Conservation (phyloP, 37 sponge, comb jelly and placozoan species). For the Chondrilla cf. caribensis region DNA sequence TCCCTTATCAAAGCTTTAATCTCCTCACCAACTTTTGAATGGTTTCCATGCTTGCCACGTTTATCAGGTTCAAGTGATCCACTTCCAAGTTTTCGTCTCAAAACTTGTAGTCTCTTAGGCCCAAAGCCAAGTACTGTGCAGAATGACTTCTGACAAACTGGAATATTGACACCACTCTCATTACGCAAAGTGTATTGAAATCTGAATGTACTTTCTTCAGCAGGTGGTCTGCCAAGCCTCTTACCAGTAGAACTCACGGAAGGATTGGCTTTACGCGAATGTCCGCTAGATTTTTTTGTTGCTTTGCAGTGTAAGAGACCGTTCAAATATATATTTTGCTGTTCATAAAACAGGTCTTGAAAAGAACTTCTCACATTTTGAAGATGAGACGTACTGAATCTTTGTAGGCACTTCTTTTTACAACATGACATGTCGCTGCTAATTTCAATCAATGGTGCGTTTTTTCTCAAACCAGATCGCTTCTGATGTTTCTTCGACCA, state of each 20-base stretch:
- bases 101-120: slow-evolving; percentile 31
- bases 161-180: slow-evolving; percentile 26
- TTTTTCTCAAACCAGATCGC: slow-evolving; percentile 28
- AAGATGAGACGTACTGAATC: slow-evolving; percentile 12
- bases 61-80: slow-evolving; percentile 34
- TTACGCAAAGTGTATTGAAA: slow-evolving; percentile 32
- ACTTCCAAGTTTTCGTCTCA: slow-evolving; percentile 25
- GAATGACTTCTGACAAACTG: slow-evolving; percentile 54
- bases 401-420: slow-evolving; percentile 32
- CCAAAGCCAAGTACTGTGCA: slow-evolving; percentile 50
- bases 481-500: slow-evolving; percentile 40
- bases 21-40: slow-evolving; percentile 19
- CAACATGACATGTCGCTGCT: slow-evolving; percentile 13
- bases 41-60: slow-evolving; percentile 7
- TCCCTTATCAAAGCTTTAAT: slow-evolving; percentile 28
- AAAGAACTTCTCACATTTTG: slow-evolving; percentile 34
- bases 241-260: slow-evolving; percentile 24
- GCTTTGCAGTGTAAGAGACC: slow-evolving; percentile 28
- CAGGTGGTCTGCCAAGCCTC: slow-evolving; percentile 45
- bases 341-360: slow-evolving; percentile 28
- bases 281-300: slow-evolving; percentile 42
- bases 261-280: slow-evolving; percentile 41
- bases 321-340: slow-evolving; percentile 48
- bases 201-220: slow-evolving; percentile 41
- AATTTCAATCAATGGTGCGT: slow-evolving; percentile 12